These are phyloP conservation scores for Conops quadrifasciatus DNA, from an alignment of 2,888 invertebrate species.

Conservation along the genomic window DNA sequence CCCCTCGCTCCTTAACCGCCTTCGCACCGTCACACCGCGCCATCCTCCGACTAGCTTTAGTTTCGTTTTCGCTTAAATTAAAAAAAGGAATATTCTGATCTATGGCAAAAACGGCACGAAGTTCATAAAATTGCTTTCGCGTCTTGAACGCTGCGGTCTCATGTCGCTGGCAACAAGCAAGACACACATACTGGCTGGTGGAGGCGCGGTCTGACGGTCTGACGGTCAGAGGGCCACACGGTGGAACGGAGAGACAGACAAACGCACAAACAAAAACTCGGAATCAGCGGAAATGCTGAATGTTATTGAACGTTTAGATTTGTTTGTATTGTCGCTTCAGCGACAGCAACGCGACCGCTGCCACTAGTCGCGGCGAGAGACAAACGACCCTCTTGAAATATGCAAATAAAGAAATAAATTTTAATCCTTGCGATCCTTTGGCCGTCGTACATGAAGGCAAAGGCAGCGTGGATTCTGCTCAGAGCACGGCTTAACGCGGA, in stretches of 20 bases:
- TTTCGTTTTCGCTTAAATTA: too few species aligned
- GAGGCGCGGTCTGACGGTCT: too few species aligned
- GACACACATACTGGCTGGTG: neutral
- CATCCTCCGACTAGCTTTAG: too few species aligned
- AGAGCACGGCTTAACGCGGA: too few species aligned
- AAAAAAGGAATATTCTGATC: slow-evolving; percentile 31
- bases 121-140: slow-evolving; percentile 30
- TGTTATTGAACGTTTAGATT: slow-evolving; percentile 45
- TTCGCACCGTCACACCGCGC: too few species aligned
- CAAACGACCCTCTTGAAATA: too few species aligned
- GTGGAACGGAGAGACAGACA: neutral
- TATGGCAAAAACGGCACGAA: slow-evolving; percentile 26
- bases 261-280: neutral
- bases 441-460: neutral
- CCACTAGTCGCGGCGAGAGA: too few species aligned
- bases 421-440: slow-evolving; percentile 49
- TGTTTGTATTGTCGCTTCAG: neutral
- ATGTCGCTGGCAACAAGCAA: neutral
- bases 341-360: neutral
- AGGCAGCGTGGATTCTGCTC: slow-evolving; percentile 18
- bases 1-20: too few species aligned
- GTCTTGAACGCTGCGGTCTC: neutral
- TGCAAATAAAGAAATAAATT: slow-evolving; percentile 66
- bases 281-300: slow-evolving; percentile 45
- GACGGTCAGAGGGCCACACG: too few species aligned